Evolutionary conservation across 2,797 vertebrate genomes (phyloP).

Genomic region (Arvicola amphibius): DNA sequence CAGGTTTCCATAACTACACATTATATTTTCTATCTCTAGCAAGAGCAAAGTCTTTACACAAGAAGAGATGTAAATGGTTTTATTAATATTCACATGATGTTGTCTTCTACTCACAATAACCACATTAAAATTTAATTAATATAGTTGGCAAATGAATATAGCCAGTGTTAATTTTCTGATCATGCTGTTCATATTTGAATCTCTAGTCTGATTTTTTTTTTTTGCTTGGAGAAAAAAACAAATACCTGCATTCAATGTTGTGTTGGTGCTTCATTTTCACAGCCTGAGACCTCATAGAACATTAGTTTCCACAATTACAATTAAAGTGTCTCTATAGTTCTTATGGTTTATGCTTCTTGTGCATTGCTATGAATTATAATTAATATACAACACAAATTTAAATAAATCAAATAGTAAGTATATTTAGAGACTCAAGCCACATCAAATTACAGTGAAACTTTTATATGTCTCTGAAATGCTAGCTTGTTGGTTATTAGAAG

Average conservation of each 20-base stretch:
- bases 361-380: slow-evolving; percentile 8
- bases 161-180: slow-evolving; percentile 62
- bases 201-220: slow-evolving; percentile 23
- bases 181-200: slow-evolving; percentile 41
- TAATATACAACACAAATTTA: slow-evolving; percentile 23
- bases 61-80: neutral
- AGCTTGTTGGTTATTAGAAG: neutral
- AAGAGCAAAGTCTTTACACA: slow-evolving; percentile 67
- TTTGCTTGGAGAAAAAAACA: slow-evolving; percentile 16
- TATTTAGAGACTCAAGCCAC: neutral
- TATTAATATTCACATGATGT: slow-evolving; percentile 73
- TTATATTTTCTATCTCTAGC: slow-evolving; percentile 65
- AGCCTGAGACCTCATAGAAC: neutral
- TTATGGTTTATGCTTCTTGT: neutral
- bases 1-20: slow-evolving; percentile 79
- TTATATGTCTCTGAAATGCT: neutral
- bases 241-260: neutral
- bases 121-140: slow-evolving; percentile 73
- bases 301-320: slow-evolving; percentile 36
- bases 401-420: slow-evolving; percentile 28
- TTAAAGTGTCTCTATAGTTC: slow-evolving; percentile 3
- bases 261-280: neutral
- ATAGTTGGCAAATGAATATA: slow-evolving; percentile 66
- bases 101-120: slow-evolving; percentile 63
- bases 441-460: slow-evolving; percentile 43